Percentiles rank a stretch among this genome's conserved stretches.
Conservation (phyloP, 2,888 invertebrate genomes). For the Agriopis aurantiaria region DNA sequence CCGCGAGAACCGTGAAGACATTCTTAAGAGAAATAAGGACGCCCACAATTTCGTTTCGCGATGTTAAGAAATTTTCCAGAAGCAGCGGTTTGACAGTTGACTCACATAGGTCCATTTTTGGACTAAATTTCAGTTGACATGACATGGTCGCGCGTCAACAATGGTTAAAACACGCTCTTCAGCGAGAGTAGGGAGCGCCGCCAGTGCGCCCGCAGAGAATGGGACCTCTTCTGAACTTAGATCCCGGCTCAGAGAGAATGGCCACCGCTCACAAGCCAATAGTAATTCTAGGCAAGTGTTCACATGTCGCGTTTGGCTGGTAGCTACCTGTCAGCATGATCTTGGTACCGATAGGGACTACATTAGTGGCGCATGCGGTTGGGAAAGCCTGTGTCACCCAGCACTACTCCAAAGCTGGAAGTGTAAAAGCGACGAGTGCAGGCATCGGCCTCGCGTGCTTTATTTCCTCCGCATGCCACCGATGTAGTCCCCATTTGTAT, state of each 20-base stretch:
- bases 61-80: slow-evolving; percentile 82
- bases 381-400: not conserved
- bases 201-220: slow-evolving; percentile 77
- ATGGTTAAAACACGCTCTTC: slow-evolving; percentile 87
- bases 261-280: slow-evolving; percentile 74
- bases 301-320: slow-evolving; percentile 87
- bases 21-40: slow-evolving; percentile 80
- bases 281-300: slow-evolving; percentile 81
- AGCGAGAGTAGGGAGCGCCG: slow-evolving; percentile 81
- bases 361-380: not conserved
- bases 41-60: slow-evolving; percentile 52
- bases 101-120: slow-evolving; percentile 76
- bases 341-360: slow-evolving; percentile 37
- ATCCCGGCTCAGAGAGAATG: slow-evolving; percentile 78
- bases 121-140: slow-evolving; percentile 86
- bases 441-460: too few relatives aligned
- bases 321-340: slow-evolving; percentile 88
- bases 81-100: slow-evolving; percentile 64
- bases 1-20: slow-evolving; percentile 7
- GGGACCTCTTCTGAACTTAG: slow-evolving; percentile 80
- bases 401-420: too few relatives aligned
- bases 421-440: not conserved
- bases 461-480: not conserved
- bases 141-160: slow-evolving; percentile 84
- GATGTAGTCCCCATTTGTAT: slow-evolving; percentile 1